Percentiles rank a stretch among this genome's conserved stretches.
Conservation (phyloP, 2,113 vertebrate species). For the Muntiacus muntjak region DNA sequence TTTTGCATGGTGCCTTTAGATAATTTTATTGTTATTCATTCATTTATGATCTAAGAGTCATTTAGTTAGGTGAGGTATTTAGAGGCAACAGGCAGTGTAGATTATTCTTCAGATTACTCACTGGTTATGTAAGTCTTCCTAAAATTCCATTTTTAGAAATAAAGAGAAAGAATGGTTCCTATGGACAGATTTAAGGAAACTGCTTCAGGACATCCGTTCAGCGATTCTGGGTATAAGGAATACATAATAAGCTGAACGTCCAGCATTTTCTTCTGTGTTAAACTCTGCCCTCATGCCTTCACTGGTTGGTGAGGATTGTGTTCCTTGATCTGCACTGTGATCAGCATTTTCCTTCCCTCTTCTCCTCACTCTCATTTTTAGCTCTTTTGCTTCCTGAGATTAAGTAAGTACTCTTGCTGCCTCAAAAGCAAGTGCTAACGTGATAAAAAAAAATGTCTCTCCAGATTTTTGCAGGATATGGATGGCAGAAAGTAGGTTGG, state of each 20-base stretch:
- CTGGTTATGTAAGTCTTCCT: background rate
- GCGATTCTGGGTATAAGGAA: background rate
- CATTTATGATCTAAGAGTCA: background rate
- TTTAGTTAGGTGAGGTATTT: background rate
- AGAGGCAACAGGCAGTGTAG: background rate
- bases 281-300: background rate
- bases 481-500: background rate
- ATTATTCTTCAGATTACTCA: background rate
- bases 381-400: background rate
- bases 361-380: background rate
- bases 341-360: background rate
- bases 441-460: background rate
- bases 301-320: background rate
- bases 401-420: background rate
- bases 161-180: background rate
- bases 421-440: background rate
- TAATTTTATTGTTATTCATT: background rate
- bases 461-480: background rate
- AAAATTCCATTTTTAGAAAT: background rate
- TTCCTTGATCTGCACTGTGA: background rate
- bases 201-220: background rate
- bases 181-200: background rate
- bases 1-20: background rate
- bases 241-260: fast-evolving
- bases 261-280: background rate